A percentile compares a stretch with the other conserved stretches of the same genome.
Conservation (phyloP, 2,888 invertebrate genomes). For the Diadromus collaris region DNA sequence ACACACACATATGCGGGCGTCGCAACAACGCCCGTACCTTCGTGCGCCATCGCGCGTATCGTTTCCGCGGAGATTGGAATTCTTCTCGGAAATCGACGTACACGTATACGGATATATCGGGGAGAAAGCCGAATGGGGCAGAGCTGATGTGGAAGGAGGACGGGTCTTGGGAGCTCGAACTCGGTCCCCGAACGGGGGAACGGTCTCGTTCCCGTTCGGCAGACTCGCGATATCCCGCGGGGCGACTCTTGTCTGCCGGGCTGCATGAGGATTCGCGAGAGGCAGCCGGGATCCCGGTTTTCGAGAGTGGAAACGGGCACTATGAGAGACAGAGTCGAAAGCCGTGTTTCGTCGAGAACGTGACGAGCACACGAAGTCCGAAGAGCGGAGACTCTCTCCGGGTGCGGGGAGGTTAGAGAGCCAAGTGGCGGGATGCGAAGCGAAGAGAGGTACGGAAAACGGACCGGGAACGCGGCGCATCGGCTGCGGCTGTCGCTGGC, state of each 20-base stretch:
- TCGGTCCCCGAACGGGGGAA: constrained; percentile 37
- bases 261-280: constrained; percentile 39
- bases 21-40: not conserved
- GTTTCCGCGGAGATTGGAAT: constrained; percentile 55
- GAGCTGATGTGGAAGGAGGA: constrained; percentile 10
- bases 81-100: constrained; percentile 64
- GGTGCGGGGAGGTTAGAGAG: no score
- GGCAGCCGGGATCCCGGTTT: not conserved
- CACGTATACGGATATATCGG: constrained; percentile 20
- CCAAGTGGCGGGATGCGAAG: constrained; percentile 52
- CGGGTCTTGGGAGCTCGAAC: constrained; percentile 49
- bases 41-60: constrained; percentile 29
- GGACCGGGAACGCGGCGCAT: constrained; percentile 41
- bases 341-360: constrained; percentile 63
- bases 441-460: constrained; percentile 45
- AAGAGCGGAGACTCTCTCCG: constrained; percentile 28
- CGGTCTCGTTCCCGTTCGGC: constrained; percentile 52
- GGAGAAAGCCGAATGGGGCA: not conserved
- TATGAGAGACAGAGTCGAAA: constrained; percentile 59
- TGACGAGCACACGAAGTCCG: constrained; percentile 59
- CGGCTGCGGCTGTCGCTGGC: constrained; percentile 31
- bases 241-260: constrained; percentile 50
- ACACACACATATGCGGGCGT: not conserved
- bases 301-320: constrained; percentile 30
- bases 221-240: constrained; percentile 55